phyloP scores from a whole-genome alignment of 2,888 invertebrate species.

The Thysanoteuthis rhombus region DNA sequence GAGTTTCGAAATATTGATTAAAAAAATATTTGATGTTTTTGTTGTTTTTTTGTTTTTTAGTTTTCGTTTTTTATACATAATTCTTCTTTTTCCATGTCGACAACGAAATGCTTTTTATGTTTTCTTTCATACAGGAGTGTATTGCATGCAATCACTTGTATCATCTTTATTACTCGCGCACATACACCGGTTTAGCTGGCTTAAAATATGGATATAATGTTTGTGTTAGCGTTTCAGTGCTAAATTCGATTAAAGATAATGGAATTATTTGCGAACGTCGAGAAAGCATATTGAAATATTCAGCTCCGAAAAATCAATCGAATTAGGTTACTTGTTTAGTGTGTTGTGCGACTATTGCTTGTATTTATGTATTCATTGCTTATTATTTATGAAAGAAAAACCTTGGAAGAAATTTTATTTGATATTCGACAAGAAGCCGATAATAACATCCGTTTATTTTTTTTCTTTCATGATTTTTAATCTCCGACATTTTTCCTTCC shows the following conservation, averaged over 20 bases:
- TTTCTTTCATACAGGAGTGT: background rate
- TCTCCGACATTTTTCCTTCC: background rate
- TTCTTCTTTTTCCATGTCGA: background rate
- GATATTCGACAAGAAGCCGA: background rate
- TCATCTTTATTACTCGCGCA: background rate
- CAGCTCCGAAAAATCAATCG: background rate
- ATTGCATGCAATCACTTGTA: background rate
- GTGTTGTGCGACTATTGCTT: background rate
- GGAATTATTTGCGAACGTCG: background rate
- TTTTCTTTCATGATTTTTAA: too few species aligned
- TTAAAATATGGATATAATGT: background rate
- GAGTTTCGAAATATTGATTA: background rate
- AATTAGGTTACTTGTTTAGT: background rate
- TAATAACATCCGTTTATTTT: background rate
- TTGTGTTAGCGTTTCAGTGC: background rate
- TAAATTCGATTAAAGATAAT: constrained; percentile 12
- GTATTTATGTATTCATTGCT: background rate
- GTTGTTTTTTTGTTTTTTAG: background rate
- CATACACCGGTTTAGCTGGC: background rate
- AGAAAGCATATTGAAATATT: background rate
- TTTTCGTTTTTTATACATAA: background rate
- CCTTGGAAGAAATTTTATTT: background rate
- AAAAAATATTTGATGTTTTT: background rate
- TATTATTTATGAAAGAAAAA: background rate
- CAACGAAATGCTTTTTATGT: background rate